Conservation (phyloP, 2,113 vertebrate species). For the Tetraodon nigroviridis region DNA sequence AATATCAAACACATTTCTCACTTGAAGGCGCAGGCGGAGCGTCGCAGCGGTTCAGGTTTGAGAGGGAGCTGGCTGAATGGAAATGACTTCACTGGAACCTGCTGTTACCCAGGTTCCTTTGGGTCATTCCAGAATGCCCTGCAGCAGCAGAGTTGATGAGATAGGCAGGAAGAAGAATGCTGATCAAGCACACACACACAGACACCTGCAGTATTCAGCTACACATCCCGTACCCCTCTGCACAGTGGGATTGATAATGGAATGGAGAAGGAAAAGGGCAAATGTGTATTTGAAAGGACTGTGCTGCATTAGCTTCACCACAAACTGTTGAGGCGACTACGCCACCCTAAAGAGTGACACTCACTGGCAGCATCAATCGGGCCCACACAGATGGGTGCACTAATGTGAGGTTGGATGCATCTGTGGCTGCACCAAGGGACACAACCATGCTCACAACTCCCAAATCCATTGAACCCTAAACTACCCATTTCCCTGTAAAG, state of each 20-base stretch:
- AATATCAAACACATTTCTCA: background rate
- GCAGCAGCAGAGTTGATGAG: constrained; percentile 61
- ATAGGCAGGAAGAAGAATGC: constrained; percentile 59
- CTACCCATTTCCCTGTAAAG: too few species aligned
- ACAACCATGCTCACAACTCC: too few species aligned
- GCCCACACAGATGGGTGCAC: background rate
- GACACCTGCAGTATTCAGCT: constrained; percentile 6
- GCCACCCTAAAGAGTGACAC: constrained; percentile 17
- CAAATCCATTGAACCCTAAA: too few species aligned
- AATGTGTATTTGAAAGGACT: background rate
- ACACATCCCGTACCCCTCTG: background rate
- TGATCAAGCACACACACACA: constrained; percentile 58
- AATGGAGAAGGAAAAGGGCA: constrained; percentile 1
- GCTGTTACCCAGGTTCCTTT: constrained; percentile 56
- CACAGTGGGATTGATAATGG: constrained; percentile 13
- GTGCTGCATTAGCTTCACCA: constrained; percentile 2
- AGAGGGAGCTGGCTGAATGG: constrained; percentile 41
- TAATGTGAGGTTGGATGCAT: background rate
- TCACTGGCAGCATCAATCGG: background rate
- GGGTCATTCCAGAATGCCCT: constrained; percentile 52
- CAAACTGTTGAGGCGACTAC: constrained; percentile 7
- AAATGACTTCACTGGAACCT: constrained; percentile 55
- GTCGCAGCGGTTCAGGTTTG: background rate
- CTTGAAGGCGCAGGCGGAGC: background rate
- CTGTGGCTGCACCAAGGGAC: background rate